Conservation (phyloP, 2,113 vertebrate species). For the Engystomops pustulosus region DNA sequence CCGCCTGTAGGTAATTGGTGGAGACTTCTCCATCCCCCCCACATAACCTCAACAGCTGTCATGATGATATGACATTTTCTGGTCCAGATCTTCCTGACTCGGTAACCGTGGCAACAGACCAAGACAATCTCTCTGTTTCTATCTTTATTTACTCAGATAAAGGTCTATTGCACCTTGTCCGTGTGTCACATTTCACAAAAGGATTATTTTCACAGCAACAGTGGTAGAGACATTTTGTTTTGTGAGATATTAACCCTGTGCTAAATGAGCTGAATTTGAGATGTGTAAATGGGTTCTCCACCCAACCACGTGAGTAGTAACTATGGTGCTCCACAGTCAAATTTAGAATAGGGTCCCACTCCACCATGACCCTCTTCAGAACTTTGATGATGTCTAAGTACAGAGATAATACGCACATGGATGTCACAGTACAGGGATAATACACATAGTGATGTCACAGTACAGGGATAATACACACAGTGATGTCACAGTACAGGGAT, state of each 20-base stretch:
- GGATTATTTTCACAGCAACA: neutral
- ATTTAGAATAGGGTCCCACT: neutral
- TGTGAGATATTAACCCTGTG: neutral
- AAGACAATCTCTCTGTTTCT: neutral
- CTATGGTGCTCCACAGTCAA: too few relatives aligned
- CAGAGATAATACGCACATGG: too few relatives aligned
- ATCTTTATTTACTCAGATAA: constrained; percentile 27
- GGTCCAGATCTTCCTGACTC: constrained; percentile 16
- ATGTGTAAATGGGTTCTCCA: too few relatives aligned
- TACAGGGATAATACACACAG: too few relatives aligned
- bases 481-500: too few relatives aligned
- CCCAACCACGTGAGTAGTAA: neutral
- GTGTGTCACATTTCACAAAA: constrained; percentile 13
- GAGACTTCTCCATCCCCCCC: neutral
- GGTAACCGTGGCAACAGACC: constrained; percentile 40
- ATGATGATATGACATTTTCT: constrained; percentile 35
- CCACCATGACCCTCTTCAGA: too few relatives aligned
- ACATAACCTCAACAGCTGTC: constrained; percentile 1
- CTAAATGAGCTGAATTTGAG: too few relatives aligned
- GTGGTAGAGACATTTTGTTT: neutral
- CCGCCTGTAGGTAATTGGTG: constrained; percentile 12
- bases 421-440: too few relatives aligned
- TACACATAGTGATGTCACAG: too few relatives aligned
- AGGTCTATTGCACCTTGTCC: constrained; percentile 2
- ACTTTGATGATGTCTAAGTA: too few relatives aligned